Conservation (phyloP, 1,140 invertebrate genomes). For the Hormaphis cornu region DNA sequence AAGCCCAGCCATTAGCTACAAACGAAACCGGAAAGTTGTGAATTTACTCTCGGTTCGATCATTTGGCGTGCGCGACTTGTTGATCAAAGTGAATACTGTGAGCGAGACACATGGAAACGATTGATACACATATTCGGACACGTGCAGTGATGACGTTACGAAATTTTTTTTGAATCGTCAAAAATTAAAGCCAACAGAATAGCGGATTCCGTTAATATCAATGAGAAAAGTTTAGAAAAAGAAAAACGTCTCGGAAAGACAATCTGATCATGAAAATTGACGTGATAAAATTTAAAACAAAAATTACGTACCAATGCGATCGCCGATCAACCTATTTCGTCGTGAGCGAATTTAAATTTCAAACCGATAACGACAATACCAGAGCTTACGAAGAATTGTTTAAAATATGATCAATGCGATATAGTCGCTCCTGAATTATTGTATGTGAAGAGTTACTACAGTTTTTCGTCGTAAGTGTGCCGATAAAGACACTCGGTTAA, state of each 20-base stretch:
- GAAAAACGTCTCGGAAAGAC: not conserved
- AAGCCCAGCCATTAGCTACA: too few species aligned
- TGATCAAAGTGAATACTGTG: not conserved
- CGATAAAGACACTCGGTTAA: not conserved
- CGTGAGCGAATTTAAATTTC: not conserved
- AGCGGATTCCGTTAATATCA: not conserved
- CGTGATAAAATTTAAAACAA: not conserved
- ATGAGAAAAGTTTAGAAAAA: not conserved
- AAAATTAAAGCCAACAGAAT: not conserved
- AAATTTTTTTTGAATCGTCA: not conserved
- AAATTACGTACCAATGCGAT: not conserved
- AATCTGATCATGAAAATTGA: not conserved
- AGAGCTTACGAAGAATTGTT: not conserved
- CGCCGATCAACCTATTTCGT: not conserved
- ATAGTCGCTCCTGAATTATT: constrained; percentile 2
- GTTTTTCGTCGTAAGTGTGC: not conserved
- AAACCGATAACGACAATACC: not conserved
- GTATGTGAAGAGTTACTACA: not conserved
- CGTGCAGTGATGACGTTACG: not conserved
- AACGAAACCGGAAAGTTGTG: not conserved
- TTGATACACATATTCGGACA: not conserved
- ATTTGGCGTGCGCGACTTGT: not conserved
- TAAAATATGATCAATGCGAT: not conserved
- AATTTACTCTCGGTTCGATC: not conserved
- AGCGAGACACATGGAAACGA: not conserved